Evolutionary conservation across 1,140 invertebrate genomes (phyloP).

Genomic region (Nixonia krombeini): DNA sequence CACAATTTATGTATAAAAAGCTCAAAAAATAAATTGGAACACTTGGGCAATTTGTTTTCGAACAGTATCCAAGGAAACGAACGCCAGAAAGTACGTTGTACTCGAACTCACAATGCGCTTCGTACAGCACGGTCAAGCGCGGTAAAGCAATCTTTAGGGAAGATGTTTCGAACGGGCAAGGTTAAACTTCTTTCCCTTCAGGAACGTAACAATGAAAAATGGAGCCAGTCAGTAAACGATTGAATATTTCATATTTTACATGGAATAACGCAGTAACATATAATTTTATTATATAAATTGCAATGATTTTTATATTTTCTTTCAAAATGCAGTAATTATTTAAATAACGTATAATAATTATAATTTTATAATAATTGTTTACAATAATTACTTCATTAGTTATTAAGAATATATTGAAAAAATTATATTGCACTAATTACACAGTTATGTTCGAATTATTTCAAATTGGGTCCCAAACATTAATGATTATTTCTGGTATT

Average conservation of each 20-base stretch:
- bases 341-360: background rate
- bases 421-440: too few relatives aligned
- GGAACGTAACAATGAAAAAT: constrained; percentile 20
- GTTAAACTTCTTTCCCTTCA: constrained; percentile 31
- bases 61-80: constrained; percentile 63
- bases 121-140: constrained; percentile 29
- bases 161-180: constrained; percentile 21
- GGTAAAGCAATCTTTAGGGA: constrained; percentile 33
- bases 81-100: constrained; percentile 5
- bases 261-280: too few relatives aligned
- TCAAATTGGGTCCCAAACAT: too few relatives aligned
- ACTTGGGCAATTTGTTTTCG: constrained; percentile 43
- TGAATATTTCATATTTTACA: too few relatives aligned
- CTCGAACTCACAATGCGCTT: background rate
- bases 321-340: background rate
- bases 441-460: too few relatives aligned
- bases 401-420: constrained; percentile 30
- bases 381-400: constrained; percentile 6
- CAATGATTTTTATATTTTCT: background rate
- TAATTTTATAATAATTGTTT: background rate
- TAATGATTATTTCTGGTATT: too few relatives aligned
- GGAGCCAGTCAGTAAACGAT: too few relatives aligned
- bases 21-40: background rate
- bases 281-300: background rate
- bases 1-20: background rate